Evolutionary conservation across 1,140 invertebrate species (phyloP), one percentile per base, ranked within the genome.

Genomic region (Hormaphis cornu): DNA sequence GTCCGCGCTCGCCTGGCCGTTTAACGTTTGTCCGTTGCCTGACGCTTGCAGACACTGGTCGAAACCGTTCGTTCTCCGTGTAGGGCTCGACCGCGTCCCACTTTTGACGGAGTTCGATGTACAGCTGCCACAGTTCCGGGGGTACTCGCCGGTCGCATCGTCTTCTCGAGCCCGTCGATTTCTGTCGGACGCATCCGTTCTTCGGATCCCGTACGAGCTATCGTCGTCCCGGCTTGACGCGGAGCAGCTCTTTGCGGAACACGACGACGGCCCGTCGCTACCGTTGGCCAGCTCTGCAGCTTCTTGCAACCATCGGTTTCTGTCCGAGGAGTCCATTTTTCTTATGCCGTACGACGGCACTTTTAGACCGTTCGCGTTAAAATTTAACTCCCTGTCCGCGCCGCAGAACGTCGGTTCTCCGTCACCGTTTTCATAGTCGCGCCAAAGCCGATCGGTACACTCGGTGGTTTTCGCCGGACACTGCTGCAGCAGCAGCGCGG

Each of bases 321-420:
- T 58, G 2, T 70, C 58, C 10, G 40, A 42, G n/a, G 71, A 70
- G 33, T 72, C 69, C 46, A 70, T 72, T 72, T 70, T 63, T 26
- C 69, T 33, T 50, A 70, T 37, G 16, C 16, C 14, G 42, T 70
- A 71, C 10, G 69, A 40, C 44, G 50, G 37, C 0, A 54, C 40
- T 58, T 70, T 72, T 33, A 22, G 70, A 1, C 9, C 0, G 18
- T 66, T 48, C 44, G 24, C 33, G n/a, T 46, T 48, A 24, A 58
- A 26, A 66, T 66, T 18, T 2, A 16, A 8, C 9, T 48, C 44
- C 9, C 7, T 20, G 46, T 10, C 18, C 18, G 16, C 24, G 16
- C 35, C 20, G 20, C n/a, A 28, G 5, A 20, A n/a, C 14, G 16
- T 24, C 35, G 12, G 12, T 33, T 33, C 26, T 33, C 24, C 28